phyloP scores from a whole-genome alignment of 2,797 vertebrate species.

The Epinephelus malabaricus region DNA sequence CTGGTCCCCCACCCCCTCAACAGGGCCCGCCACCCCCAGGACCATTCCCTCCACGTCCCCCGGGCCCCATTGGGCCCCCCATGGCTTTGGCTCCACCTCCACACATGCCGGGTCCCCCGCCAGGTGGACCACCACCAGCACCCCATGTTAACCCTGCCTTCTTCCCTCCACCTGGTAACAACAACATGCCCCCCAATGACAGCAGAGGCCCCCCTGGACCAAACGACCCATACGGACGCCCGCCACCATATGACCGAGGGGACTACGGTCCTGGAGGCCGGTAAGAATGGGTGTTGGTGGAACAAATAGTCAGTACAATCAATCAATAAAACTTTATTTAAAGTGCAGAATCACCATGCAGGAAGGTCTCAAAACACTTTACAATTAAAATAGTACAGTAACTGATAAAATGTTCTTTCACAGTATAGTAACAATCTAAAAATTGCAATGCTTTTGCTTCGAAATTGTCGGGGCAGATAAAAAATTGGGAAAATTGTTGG shows the following conservation, averaged over 20 bases:
- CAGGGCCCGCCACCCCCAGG: conserved; percentile 93
- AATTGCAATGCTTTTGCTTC: no score
- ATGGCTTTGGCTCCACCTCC: conserved; percentile 96
- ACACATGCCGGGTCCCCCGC: conserved; percentile 96
- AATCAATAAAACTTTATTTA: no score
- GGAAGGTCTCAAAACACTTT: no score
- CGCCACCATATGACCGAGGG: conserved; percentile 96
- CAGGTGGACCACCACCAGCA: conserved; percentile 96
- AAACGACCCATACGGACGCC: conserved; percentile 95
- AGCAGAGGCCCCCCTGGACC: conserved; percentile 92
- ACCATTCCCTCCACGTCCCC: conserved; percentile 95
- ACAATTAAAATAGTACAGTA: no score
- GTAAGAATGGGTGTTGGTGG: conserved; percentile 78
- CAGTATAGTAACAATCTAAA: no score
- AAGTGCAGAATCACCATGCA: no score
- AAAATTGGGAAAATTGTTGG: no score
- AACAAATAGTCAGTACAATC: not conserved
- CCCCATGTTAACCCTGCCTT: conserved; percentile 99
- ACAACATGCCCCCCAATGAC: conserved; percentile 95
- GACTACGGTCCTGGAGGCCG: conserved; percentile 98
- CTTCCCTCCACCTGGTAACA: conserved; percentile 97
- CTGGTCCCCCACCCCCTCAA: conserved; percentile 93
- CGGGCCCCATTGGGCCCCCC: conserved; percentile 95
- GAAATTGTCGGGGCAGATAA: no score
- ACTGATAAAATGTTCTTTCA: no score